A percentile compares a stretch with the other conserved stretches of the same genome.
phyloP scores from a whole-genome alignment of 1,140 invertebrate species.

The Popillia japonica region DNA sequence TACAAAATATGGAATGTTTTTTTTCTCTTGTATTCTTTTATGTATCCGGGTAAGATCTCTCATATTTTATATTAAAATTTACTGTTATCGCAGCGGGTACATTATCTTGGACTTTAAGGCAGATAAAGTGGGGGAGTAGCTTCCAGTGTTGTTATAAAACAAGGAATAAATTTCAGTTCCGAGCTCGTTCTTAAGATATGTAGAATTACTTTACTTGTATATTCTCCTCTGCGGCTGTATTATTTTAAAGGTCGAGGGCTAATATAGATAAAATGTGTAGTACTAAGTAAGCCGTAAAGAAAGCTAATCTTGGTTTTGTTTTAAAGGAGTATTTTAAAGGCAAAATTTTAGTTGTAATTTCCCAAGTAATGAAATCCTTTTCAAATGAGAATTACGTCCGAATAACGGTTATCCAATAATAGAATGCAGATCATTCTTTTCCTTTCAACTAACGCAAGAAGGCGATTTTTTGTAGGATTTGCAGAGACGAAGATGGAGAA shows the following conservation, averaged over 20 bases:
- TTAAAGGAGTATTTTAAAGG: too few species aligned
- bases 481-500: not conserved
- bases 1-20: constrained; percentile 24
- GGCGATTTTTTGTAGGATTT: not conserved
- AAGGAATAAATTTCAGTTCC: constrained; percentile 25
- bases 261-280: not conserved
- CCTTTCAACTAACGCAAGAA: too few species aligned
- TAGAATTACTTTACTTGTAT: constrained; percentile 13
- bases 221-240: not conserved
- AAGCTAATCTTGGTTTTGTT: too few species aligned
- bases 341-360: too few species aligned
- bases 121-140: constrained; percentile 10
- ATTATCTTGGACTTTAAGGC: constrained; percentile 31
- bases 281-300: too few species aligned
- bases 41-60: constrained; percentile 20
- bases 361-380: not conserved
- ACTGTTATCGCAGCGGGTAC: constrained; percentile 32
- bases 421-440: too few species aligned
- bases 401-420: too few species aligned
- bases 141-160: constrained; percentile 24
- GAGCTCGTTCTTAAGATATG: not conserved
- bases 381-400: not conserved
- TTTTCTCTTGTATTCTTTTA: constrained; percentile 2
- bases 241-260: not conserved
- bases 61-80: constrained; percentile 36